Evolutionary conservation across 2,113 vertebrate species (phyloP).

Genomic region (Sula dactylatra): DNA sequence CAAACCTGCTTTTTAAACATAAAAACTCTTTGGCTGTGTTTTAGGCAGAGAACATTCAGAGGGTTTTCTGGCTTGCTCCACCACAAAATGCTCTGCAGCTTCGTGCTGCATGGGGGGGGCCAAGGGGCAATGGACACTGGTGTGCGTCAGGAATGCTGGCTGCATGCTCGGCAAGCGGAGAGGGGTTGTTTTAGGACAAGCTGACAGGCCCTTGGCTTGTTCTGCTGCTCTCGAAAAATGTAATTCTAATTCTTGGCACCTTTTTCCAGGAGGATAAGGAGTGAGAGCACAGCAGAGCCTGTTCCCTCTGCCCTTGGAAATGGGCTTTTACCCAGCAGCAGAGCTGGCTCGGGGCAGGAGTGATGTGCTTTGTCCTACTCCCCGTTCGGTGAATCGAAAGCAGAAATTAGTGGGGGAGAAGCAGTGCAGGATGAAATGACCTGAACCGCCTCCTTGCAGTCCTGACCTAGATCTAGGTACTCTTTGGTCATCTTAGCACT

Average conservation of each 20-base stretch:
- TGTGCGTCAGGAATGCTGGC: slow-evolving; percentile 42
- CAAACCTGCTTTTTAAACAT: slow-evolving; percentile 28
- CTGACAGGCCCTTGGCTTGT: slow-evolving; percentile 59
- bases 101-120: background rate
- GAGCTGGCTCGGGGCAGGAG: background rate
- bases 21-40: slow-evolving; percentile 2
- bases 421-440: fast-evolving
- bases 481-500: background rate
- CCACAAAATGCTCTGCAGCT: background rate
- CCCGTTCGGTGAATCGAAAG: background rate
- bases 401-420: background rate
- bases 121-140: background rate
- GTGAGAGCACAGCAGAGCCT: background rate
- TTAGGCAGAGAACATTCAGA: background rate
- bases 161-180: background rate
- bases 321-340: background rate
- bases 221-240: slow-evolving; percentile 46
- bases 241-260: slow-evolving; percentile 48
- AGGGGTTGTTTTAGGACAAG: slow-evolving; percentile 63
- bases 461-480: background rate
- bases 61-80: slow-evolving; percentile 12
- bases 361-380: background rate
- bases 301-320: slow-evolving; percentile 25
- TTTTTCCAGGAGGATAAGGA: slow-evolving; percentile 11
- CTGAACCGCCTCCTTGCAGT: background rate